Conservation (phyloP, 1,140 invertebrate genomes). For the Sitobion miscanthi region DNA sequence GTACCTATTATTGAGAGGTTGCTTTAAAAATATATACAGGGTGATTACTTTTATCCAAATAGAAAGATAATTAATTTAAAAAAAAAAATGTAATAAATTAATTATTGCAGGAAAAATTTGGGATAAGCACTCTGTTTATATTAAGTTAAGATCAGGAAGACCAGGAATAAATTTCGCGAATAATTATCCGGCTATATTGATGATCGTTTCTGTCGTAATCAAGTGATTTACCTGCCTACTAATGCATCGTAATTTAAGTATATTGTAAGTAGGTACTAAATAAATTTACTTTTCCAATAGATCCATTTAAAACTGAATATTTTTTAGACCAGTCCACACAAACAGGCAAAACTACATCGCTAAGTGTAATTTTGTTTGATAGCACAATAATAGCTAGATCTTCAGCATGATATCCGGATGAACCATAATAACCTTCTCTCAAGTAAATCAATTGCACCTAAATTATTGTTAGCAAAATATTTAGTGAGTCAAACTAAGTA, state of each 20-base stretch:
- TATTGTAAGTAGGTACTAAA: not conserved
- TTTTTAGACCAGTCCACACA: not conserved
- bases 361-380: not conserved
- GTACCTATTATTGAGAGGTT: too few relatives aligned
- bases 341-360: not conserved
- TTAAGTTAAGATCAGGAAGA: too few relatives aligned
- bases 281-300: constrained; percentile 16
- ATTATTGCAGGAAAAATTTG: too few relatives aligned
- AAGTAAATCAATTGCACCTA: not conserved
- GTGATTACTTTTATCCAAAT: too few relatives aligned
- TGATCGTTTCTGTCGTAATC: not conserved
- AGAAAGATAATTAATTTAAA: too few relatives aligned
- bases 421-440: not conserved
- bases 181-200: not conserved
- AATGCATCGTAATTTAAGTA: not conserved
- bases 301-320: not conserved
- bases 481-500: not conserved
- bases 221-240: not conserved
- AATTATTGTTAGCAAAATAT: not conserved
- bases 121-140: too few relatives aligned
- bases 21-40: too few relatives aligned
- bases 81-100: too few relatives aligned
- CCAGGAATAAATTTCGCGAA: too few relatives aligned
- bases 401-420: not conserved
- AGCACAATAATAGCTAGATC: constrained; percentile 32